phyloP scores from a whole-genome alignment of 2,113 vertebrate species.

The Tragelaphus strepsiceros region DNA sequence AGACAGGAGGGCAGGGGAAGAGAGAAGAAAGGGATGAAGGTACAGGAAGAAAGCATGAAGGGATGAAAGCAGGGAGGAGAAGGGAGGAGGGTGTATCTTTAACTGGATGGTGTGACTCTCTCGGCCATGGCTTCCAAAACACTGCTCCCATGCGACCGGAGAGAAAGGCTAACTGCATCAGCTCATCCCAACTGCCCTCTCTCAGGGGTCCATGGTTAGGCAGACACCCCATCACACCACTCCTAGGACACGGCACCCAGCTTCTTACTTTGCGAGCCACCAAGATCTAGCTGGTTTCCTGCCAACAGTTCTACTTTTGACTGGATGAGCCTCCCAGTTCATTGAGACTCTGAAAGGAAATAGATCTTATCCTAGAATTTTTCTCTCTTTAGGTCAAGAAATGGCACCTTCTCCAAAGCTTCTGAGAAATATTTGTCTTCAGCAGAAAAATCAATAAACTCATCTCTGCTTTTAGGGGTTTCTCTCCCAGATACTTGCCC shows the following conservation, averaged over 20 bases:
- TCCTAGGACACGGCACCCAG: not conserved
- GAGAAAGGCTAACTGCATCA: not conserved
- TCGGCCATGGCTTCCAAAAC: conserved; percentile 31
- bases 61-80: conserved; percentile 69
- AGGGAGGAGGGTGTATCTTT: conserved; percentile 73
- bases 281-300: not conserved
- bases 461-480: not conserved
- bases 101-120: conserved; percentile 21
- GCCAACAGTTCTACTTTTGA: not conserved
- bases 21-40: conserved; percentile 80
- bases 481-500: too few relatives aligned
- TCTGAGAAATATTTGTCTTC: not conserved
- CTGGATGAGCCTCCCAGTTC: not conserved
- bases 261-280: not conserved
- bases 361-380: not conserved
- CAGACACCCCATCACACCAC: not conserved
- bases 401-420: not conserved
- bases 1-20: conserved; percentile 75
- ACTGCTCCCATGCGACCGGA: not conserved
- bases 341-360: not conserved
- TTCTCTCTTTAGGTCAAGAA: not conserved
- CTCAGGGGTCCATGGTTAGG: not conserved
- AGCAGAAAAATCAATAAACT: not conserved
- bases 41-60: conserved; percentile 64
- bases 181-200: not conserved